Percentiles rank a stretch among this genome's conserved stretches.
Conservation (phyloP, 2,888 invertebrate genomes). For the Napeogenes sylphis region DNA sequence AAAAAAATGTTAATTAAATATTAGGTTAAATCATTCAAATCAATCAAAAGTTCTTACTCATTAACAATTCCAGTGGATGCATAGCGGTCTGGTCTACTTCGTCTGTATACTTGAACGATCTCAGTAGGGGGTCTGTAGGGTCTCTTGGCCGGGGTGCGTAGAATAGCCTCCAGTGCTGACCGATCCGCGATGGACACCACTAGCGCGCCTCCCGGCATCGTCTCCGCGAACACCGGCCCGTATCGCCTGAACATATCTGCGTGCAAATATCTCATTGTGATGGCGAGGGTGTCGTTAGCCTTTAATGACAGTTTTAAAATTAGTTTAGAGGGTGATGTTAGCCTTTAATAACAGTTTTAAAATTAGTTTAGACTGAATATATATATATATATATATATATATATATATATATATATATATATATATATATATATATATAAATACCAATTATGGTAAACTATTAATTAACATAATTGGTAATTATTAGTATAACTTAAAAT, state of each 20-base stretch:
- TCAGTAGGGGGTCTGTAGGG: conserved; percentile 90
- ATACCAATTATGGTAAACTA: not conserved
- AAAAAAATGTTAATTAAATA: too few relatives aligned
- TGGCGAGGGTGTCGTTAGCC: conserved; percentile 38
- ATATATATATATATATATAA: too few relatives aligned
- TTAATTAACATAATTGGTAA: not conserved
- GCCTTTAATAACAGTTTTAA: too few relatives aligned
- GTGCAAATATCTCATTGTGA: conserved; percentile 65
- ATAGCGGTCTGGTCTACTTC: conserved; percentile 86
- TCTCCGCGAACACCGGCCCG: conserved; percentile 87
- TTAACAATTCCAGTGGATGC: conserved; percentile 89
- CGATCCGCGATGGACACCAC: conserved; percentile 85
- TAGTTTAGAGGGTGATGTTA: not conserved
- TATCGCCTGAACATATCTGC: conserved; percentile 84
- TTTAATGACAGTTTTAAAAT: conserved; percentile 12
- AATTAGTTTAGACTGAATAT: too few relatives aligned
- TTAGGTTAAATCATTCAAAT: too few relatives aligned
- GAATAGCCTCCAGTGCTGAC: conserved; percentile 84
- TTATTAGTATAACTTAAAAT: too few relatives aligned
- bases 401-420: too few relatives aligned
- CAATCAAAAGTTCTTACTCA: conserved; percentile 78
- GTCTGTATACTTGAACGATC: conserved; percentile 86
- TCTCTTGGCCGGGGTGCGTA: conserved; percentile 84
- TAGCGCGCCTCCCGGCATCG: conserved; percentile 83
- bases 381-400: too few relatives aligned